These are phyloP conservation scores for Pomatostomus ruficeps DNA, from an alignment of 2,113 vertebrate species.

Conservation along the genomic window DNA sequence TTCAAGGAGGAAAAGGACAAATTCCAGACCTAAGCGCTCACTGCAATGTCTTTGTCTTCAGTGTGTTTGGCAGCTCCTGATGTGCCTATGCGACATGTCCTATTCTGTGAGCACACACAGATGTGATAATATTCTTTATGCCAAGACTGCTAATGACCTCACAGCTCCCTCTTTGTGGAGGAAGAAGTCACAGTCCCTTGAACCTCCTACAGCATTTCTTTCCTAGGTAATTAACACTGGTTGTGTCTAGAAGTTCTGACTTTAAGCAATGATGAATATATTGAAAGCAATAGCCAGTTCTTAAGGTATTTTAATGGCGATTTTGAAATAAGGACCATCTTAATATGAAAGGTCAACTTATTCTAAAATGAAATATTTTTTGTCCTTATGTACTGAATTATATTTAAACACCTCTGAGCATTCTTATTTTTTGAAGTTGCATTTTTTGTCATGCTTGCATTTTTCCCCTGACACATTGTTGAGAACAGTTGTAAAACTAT, in stretches of 20 bases:
- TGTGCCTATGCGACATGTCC: accelerated
- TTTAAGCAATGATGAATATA: neutral
- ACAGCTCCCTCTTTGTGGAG: neutral
- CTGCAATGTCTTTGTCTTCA: neutral
- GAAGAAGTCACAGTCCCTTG: neutral
- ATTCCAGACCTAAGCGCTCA: neutral
- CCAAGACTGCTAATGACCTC: accelerated
- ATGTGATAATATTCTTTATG: neutral
- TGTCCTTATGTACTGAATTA: neutral
- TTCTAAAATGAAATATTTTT: neutral
- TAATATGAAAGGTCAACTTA: neutral
- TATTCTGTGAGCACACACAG: neutral
- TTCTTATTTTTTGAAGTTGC: neutral
- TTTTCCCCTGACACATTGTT: neutral
- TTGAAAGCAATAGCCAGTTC: neutral
- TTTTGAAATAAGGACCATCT: neutral
- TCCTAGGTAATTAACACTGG: neutral
- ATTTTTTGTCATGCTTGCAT: neutral
- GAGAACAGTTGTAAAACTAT: neutral
- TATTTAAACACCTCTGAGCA: neutral
- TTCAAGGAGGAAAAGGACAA: neutral
- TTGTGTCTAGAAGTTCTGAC: neutral
- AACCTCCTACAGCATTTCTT: neutral
- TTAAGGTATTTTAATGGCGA: neutral
- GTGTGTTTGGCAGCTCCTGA: neutral